Conservation (phyloP, 2,888 invertebrate species). For the Megaustenia siamemsis region DNA sequence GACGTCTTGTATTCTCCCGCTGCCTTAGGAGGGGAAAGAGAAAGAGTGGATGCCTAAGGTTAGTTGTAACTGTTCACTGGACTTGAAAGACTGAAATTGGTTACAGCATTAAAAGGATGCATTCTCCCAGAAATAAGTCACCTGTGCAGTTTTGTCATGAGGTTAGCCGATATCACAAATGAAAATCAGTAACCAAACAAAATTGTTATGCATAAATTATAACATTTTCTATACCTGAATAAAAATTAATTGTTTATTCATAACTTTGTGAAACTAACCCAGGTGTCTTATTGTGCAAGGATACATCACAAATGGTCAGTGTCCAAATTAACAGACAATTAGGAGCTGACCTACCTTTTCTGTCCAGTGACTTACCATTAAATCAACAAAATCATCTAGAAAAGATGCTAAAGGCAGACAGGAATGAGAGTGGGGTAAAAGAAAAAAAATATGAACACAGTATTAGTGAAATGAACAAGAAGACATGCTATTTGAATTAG, state of each 20-base stretch:
- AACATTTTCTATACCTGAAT: too few relatives aligned
- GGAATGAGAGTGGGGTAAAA: conserved; percentile 2
- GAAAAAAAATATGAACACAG: conserved; percentile 8
- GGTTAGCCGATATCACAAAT: too few relatives aligned
- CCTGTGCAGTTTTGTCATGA: neutral
- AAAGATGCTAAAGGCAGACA: conserved; percentile 38
- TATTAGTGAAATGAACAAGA: conserved; percentile 12
- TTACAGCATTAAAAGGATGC: conserved; percentile 11
- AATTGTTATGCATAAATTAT: too few relatives aligned
- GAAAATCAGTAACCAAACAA: too few relatives aligned
- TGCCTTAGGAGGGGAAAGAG: conserved; percentile 66
- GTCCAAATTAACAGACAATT: neutral
- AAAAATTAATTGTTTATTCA: too few relatives aligned
- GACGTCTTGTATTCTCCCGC: conserved; percentile 62
- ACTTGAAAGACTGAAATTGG: conserved; percentile 7
- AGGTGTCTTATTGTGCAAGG: neutral
- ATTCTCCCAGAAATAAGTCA: conserved; percentile 13
- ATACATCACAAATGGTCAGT: conserved; percentile 11
- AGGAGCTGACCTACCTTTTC: conserved; percentile 37
- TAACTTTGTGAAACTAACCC: too few relatives aligned
- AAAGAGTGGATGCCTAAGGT: conserved; percentile 58
- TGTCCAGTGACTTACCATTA: conserved; percentile 7
- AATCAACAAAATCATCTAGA: conserved; percentile 36
- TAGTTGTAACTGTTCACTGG: conserved; percentile 53
- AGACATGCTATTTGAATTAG: conserved; percentile 1